Evolutionary conservation across 2,113 vertebrate species (phyloP).

Genomic region (Pavo muticus): DNA sequence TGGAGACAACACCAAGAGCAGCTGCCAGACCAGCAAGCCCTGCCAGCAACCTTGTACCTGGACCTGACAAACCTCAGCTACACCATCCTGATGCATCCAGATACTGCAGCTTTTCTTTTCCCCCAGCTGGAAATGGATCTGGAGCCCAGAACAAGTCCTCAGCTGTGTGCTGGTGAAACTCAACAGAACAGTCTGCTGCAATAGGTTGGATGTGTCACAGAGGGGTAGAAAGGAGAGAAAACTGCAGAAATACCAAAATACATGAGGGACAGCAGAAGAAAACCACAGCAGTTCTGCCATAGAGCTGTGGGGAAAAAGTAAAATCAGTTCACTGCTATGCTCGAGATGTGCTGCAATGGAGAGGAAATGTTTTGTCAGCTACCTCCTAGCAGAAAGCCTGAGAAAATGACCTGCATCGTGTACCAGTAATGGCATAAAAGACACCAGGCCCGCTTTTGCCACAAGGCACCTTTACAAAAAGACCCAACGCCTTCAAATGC

Average conservation of each 20-base stretch:
- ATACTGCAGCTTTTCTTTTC: neutral
- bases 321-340: accelerated
- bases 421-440: neutral
- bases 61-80: neutral
- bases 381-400: neutral
- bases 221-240: neutral
- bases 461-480: neutral
- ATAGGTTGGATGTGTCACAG: neutral
- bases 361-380: accelerated
- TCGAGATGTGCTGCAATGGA: accelerated
- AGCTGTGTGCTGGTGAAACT: neutral
- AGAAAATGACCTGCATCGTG: accelerated
- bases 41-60: accelerated
- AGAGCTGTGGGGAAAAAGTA: accelerated
- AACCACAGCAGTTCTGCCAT: neutral
- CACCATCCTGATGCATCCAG: neutral
- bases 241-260: accelerated
- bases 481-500: accelerated
- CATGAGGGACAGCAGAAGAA: accelerated
- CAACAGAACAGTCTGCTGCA: neutral
- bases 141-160: neutral
- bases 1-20: accelerated
- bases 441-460: neutral
- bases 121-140: neutral
- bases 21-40: neutral